Evolutionary conservation across 53 echinoderm and acorn worm species (phyloP).

Genomic region (Patiria pectinifera): DNA sequence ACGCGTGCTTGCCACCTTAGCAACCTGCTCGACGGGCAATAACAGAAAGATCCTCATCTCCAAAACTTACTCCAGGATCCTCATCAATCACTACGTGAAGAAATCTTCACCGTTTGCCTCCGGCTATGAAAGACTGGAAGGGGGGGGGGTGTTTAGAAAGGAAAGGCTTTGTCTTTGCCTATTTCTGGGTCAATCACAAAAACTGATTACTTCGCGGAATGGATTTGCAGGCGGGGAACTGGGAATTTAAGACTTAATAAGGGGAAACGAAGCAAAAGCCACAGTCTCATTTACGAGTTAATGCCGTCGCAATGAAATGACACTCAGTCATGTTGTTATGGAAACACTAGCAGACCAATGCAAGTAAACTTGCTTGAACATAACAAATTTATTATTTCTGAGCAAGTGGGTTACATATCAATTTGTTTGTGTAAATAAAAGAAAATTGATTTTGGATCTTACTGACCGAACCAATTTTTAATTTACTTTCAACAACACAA

Average conservation of each 20-base stretch:
- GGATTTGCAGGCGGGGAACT: neutral
- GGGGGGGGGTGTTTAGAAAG: neutral
- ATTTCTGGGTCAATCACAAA: slow-evolving; percentile 32
- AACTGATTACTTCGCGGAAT: neutral
- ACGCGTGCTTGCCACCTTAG: slow-evolving; percentile 21
- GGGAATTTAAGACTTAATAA: neutral
- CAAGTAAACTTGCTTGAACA: no score
- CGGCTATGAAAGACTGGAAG: neutral
- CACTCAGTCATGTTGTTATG: neutral
- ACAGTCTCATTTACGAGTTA: neutral
- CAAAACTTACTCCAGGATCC: neutral
- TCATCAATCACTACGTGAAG: neutral
- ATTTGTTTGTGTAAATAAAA: neutral
- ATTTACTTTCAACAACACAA: neutral
- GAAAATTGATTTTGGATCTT: neutral
- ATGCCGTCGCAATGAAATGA: neutral
- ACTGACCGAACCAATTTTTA: neutral
- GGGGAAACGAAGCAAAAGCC: neutral
- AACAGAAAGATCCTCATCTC: neutral
- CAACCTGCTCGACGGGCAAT: neutral
- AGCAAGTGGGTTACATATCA: neutral
- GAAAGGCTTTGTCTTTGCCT: neutral
- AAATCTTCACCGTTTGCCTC: neutral
- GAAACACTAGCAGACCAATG: no score
- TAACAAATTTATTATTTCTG: no score